Base-by-base conservation (phyloP, 2,113 vertebrate genomes). In the Pogona vitticeps region DNA sequence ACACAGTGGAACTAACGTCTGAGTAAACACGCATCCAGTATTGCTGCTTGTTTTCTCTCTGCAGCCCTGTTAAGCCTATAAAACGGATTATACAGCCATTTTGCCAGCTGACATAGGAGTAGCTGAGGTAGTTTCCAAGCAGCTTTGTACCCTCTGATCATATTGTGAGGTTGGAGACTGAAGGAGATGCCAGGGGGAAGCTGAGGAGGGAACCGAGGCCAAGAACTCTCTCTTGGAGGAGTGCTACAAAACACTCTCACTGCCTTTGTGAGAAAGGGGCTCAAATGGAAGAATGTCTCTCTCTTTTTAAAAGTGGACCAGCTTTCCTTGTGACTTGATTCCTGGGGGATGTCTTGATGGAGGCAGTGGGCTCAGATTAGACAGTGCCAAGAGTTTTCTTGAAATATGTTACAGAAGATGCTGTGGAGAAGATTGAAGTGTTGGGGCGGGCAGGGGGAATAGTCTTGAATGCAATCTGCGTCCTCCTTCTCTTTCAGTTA, bases 401-500 rank as follows among this genome's bases (percentile, higher is more conserved):
- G 38, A 46, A 18, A 65, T 40, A 20, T 61, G 14, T 31, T 52
- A 61, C 28, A 40, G 68, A 56, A 42, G 59, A 26, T 59, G 33
- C 72, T 77, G 38, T 26, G 42, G 42, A 56, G 26, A 40, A 70
- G 31, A 1, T 18, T 86, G 36, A 26, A 3, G 21, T 42, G 3
- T 86, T 18, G n/a, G n/a, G n/a, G n/a, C n/a, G n/a, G n/a, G n/a
- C n/a, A 26, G 31, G 8, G 13, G 36, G 67, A 68, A 68, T 7
- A 28, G 26, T 28, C 65, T 26, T 78, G 21, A 61, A 46, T n/a
- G 6, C 31, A 42, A 23, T 70, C 15, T 73, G 1, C 73, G 21
- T 80, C 58, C 81, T 58, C 38, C 90, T 46, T 88, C 38, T 56
- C 86, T 26, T 93, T 36, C 89, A 99, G 99, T 90, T 99, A 95